Evolutionary conservation across 1,140 invertebrate species (phyloP).

Genomic region (Aphelinus certus): DNA sequence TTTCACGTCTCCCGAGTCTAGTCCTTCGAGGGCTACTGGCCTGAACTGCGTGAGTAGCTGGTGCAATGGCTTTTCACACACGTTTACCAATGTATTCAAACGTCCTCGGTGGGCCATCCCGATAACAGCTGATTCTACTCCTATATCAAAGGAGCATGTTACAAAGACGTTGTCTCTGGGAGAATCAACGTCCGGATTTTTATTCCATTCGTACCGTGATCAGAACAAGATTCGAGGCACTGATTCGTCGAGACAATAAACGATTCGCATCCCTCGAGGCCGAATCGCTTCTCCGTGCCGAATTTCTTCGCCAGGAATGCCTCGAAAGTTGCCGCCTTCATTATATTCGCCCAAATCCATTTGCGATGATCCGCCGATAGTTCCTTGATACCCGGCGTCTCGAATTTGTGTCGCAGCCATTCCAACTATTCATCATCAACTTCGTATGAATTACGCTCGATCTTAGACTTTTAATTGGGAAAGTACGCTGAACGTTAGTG

Average conservation of each 20-base stretch:
- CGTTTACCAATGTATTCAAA: conserved; percentile 89
- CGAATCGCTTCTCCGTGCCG: conserved; percentile 91
- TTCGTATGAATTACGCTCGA: neutral
- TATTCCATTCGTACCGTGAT: conserved; percentile 61
- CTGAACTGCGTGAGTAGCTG: conserved; percentile 88
- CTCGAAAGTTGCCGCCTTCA: conserved; percentile 84
- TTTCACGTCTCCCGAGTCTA: conserved; percentile 94
- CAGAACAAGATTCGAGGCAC: conserved; percentile 84
- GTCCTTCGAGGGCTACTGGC: conserved; percentile 53
- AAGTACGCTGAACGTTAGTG: neutral
- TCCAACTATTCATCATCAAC: conserved; percentile 67
- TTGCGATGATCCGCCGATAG: conserved; percentile 76
- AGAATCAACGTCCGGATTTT: too few relatives aligned
- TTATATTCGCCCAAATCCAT: conserved; percentile 76
- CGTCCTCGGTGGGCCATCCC: conserved; percentile 95
- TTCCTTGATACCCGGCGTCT: conserved; percentile 76
- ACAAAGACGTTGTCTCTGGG: neutral
- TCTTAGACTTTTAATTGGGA: neutral
- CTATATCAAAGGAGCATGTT: conserved; percentile 27
- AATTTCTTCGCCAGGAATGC: conserved; percentile 89
- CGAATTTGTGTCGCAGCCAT: conserved; percentile 84
- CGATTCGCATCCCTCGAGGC: conserved; percentile 91
- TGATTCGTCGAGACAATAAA: conserved; percentile 88
- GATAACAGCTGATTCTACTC: conserved; percentile 85
- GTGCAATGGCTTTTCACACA: conserved; percentile 86